Conservation (phyloP, 2,113 vertebrate species). For the Aptenodytes forsteri region DNA sequence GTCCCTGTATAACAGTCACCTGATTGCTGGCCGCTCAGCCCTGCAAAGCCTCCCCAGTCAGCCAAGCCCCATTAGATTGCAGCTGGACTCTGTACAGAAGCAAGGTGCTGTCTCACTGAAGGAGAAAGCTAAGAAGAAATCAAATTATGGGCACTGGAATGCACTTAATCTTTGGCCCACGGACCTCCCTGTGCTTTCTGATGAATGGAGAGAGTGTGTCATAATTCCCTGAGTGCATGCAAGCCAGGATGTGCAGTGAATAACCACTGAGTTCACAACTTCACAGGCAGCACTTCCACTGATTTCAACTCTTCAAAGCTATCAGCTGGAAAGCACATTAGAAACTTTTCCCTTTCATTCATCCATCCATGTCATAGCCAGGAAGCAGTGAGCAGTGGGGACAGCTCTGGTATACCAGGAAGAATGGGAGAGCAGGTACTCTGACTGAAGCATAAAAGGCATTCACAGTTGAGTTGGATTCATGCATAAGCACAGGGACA, state of each 20-base stretch:
- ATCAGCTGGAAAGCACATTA: background rate
- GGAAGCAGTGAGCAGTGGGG: background rate
- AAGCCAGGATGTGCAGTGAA: fast-evolving
- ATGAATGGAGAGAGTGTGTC: background rate
- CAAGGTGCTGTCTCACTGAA: background rate
- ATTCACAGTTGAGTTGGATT: background rate
- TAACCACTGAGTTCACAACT: background rate
- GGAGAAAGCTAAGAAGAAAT: background rate
- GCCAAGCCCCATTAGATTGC: background rate
- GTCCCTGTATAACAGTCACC: background rate
- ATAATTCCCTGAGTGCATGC: fast-evolving
- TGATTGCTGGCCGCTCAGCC: background rate
- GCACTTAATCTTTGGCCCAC: background rate
- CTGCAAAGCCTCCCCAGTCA: background rate
- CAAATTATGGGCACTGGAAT: background rate
- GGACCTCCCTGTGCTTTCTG: background rate
- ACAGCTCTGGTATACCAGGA: background rate
- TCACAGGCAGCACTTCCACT: background rate
- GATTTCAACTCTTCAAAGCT: background rate
- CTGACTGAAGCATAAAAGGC: background rate
- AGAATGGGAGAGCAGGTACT: background rate
- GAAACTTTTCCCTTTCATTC: background rate
- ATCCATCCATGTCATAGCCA: background rate
- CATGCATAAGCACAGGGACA: background rate
- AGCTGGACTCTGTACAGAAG: background rate